Conservation (phyloP, 1,140 invertebrate genomes). For the Cecropterus lyciades region DNA sequence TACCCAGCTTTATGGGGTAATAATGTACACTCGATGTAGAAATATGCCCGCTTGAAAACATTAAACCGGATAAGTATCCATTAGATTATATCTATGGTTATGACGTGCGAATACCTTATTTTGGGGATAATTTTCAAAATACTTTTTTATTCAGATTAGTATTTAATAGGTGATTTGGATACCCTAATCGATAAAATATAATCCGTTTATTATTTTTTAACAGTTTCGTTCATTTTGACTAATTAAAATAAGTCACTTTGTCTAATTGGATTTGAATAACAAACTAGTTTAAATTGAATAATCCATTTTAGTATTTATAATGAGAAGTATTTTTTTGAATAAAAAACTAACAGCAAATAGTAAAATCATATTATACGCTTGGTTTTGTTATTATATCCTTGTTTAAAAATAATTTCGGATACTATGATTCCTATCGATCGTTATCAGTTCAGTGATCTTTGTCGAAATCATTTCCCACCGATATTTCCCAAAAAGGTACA, state of each 20-base stretch:
- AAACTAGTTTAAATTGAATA: too few species aligned
- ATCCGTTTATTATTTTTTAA: too few species aligned
- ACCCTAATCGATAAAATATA: too few species aligned
- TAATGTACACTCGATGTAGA: slow-evolving; percentile 35
- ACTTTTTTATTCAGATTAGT: not conserved
- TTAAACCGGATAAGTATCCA: slow-evolving; percentile 26
- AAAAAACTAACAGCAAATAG: too few species aligned
- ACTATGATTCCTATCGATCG: not conserved
- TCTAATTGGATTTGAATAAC: too few species aligned
- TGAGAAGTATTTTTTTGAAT: too few species aligned
- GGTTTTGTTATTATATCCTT: too few species aligned
- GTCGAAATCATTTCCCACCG: not conserved
- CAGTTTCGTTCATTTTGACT: too few species aligned
- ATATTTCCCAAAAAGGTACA: not conserved
- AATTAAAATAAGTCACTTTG: too few species aligned
- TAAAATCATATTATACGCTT: too few species aligned
- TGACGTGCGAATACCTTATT: slow-evolving; percentile 10
- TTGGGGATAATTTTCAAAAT: slow-evolving; percentile 10
- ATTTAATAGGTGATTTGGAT: not conserved
- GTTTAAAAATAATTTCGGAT: too few species aligned
- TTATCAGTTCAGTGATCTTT: not conserved
- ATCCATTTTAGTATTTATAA: too few species aligned
- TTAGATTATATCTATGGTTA: slow-evolving; percentile 17
- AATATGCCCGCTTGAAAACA: slow-evolving; percentile 26
- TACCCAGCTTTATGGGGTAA: slow-evolving; percentile 33